A percentile compares a stretch with the other conserved stretches of the same genome.
These are phyloP conservation scores for Thomomys bottae DNA, from an alignment of 2,113 vertebrate species.

Conservation along the genomic window DNA sequence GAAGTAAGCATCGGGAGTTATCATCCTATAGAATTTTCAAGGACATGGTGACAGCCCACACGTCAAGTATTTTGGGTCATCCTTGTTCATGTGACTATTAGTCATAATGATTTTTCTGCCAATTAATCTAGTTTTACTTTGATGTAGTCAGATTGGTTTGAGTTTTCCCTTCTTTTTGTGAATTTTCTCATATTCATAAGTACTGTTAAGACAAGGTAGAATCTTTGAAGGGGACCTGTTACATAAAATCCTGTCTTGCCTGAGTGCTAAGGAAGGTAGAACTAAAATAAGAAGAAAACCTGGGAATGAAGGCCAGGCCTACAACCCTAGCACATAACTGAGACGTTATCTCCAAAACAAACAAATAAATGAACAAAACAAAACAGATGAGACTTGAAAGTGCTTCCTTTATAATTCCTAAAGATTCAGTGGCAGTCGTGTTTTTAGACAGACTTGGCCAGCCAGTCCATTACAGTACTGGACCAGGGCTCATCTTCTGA, in stretches of 20 bases:
- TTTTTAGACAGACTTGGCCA: background rate
- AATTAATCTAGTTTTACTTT: conserved; percentile 3
- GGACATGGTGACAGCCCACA: background rate
- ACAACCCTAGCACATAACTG: background rate
- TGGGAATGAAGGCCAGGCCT: background rate
- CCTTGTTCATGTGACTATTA: background rate
- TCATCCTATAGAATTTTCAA: conserved; percentile 16
- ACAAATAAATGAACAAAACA: background rate
- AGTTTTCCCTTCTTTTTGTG: conserved; percentile 33
- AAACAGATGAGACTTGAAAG: background rate
- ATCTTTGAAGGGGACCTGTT: background rate
- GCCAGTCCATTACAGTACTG: background rate
- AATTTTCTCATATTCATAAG: conserved; percentile 18
- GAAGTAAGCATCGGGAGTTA: conserved; percentile 7
- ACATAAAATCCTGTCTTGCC: background rate
- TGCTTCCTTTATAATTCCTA: background rate
- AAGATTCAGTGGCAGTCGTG: background rate
- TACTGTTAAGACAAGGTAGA: background rate
- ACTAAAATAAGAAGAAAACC: background rate
- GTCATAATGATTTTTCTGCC: conserved; percentile 11
- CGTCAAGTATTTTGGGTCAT: conserved; percentile 1
- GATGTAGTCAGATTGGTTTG: background rate
- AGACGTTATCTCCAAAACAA: background rate
- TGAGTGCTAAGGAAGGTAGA: background rate
- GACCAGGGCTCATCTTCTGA: background rate